Evolutionary conservation across 2,113 vertebrate genomes (phyloP).

Genomic region (Ploceus nigricollis): DNA sequence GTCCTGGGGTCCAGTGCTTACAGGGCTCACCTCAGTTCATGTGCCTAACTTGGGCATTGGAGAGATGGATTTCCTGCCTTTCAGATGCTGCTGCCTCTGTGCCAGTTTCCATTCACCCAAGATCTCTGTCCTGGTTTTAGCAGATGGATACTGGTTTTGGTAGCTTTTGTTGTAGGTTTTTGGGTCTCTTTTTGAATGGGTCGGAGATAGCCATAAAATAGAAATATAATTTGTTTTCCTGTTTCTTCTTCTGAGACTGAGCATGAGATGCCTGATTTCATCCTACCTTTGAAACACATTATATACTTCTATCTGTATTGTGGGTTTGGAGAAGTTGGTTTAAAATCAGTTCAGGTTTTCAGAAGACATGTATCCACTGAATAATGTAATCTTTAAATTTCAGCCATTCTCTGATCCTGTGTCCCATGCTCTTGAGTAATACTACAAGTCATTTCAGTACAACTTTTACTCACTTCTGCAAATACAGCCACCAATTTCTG

Average conservation of each 20-base stretch:
- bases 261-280: neutral
- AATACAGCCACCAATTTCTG: neutral
- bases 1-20: fast-evolving
- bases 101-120: neutral
- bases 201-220: neutral
- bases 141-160: neutral
- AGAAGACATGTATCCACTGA: neutral
- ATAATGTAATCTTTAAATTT: neutral
- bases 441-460: neutral
- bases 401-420: neutral
- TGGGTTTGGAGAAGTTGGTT: neutral
- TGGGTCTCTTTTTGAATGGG: fast-evolving
- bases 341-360: neutral
- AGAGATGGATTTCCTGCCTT: neutral
- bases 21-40: fast-evolving
- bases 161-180: neutral
- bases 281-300: neutral
- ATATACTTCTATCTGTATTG: neutral
- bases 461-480: neutral
- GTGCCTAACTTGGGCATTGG: neutral
- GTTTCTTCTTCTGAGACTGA: neutral
- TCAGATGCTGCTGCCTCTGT: neutral
- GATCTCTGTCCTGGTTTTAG: neutral
- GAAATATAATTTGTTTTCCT: neutral
- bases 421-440: neutral